Conservation (phyloP, 2,888 invertebrate genomes). For the Epinotia demarniana region DNA sequence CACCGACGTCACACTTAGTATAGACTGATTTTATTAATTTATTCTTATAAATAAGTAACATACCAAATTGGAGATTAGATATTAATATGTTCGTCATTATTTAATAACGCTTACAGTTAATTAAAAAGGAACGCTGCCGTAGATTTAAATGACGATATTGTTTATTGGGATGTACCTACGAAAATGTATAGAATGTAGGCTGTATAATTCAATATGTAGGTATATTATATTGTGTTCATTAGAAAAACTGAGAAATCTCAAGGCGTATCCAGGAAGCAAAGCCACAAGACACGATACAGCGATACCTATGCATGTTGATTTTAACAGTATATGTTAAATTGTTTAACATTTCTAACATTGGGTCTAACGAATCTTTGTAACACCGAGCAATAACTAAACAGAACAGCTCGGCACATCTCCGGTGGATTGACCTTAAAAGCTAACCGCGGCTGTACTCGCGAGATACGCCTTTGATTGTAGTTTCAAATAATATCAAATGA, state of each 20-base stretch:
- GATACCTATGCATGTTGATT: not conserved
- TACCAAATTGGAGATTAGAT: conserved; percentile 71
- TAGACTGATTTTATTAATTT: conserved; percentile 77
- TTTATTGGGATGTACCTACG: not conserved
- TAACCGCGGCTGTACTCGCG: not conserved
- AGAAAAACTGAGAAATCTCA: not conserved
- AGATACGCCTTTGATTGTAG: not conserved
- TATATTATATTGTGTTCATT: not conserved
- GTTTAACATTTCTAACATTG: not conserved
- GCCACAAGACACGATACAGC: not conserved
- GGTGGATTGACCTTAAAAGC: no score
- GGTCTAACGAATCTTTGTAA: not conserved
- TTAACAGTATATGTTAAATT: not conserved
- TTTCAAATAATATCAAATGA: not conserved
- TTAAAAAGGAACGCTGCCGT: conserved; percentile 27
- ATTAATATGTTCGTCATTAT: conserved; percentile 36
- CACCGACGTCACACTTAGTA: conserved; percentile 72
- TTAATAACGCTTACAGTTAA: conserved; percentile 41
- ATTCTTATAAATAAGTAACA: conserved; percentile 69
- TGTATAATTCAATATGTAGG: not conserved
- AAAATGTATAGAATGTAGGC: not conserved
- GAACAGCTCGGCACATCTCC: no score
- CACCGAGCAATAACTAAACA: not conserved
- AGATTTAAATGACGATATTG: conserved; percentile 16
- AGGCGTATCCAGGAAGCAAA: conserved; percentile 1